phyloP scores from a whole-genome alignment of 2,888 invertebrate genomes.

The Dicycla oo region DNA sequence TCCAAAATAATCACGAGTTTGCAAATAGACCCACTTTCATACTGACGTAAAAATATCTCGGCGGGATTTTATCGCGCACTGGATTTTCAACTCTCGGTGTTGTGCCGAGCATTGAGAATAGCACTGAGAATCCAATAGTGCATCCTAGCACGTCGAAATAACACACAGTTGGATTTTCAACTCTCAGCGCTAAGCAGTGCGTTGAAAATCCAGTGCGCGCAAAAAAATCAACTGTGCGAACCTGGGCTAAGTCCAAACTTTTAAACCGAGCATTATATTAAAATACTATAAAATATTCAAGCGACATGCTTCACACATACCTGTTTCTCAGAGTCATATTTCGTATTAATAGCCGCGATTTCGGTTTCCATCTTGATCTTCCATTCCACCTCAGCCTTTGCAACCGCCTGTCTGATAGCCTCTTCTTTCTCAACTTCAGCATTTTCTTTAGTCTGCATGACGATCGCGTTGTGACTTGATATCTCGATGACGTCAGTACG shows the following conservation, averaged over 20 bases:
- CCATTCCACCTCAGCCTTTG: slow-evolving; percentile 91
- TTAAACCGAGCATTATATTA: neutral
- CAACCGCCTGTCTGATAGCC: slow-evolving; percentile 84
- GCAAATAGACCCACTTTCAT: neutral
- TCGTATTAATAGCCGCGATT: slow-evolving; percentile 78
- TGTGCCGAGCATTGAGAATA: too few relatives aligned
- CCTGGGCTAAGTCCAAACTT: too few relatives aligned
- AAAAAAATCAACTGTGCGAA: too few relatives aligned
- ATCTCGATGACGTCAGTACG: slow-evolving; percentile 92
- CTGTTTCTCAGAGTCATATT: slow-evolving; percentile 90
- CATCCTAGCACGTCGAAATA: too few relatives aligned
- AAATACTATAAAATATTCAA: neutral
- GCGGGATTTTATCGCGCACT: too few relatives aligned
- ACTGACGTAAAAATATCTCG: too few relatives aligned
- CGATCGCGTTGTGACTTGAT: slow-evolving; percentile 91
- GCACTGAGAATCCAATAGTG: too few relatives aligned
- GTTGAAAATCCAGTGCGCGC: too few relatives aligned
- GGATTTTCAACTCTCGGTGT: too few relatives aligned
- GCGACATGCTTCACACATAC: slow-evolving; percentile 63
- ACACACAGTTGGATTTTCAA: too few relatives aligned
- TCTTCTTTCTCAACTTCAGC: slow-evolving; percentile 91
- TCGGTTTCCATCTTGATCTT: slow-evolving; percentile 88
- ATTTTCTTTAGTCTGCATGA: slow-evolving; percentile 93
- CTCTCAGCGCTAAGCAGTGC: too few relatives aligned
- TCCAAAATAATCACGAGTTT: neutral